A percentile compares a stretch with the other conserved stretches of the same genome.
Evolutionary conservation across 1,140 invertebrate genomes (phyloP).

Genomic region (Coelopa frigida): DNA sequence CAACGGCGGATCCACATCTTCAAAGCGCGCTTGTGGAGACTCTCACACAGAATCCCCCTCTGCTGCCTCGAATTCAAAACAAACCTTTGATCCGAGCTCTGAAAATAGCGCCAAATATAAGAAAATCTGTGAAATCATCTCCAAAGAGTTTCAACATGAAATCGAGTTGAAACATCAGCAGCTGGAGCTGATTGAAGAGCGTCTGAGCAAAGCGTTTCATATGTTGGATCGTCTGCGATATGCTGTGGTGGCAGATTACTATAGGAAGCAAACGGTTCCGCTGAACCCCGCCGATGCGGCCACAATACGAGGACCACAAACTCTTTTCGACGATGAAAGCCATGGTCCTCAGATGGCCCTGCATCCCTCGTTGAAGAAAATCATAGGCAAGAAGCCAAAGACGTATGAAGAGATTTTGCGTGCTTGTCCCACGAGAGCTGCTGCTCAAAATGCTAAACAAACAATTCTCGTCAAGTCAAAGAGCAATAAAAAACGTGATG

Average conservation of each 20-base stretch:
- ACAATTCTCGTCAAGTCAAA: conserved; percentile 33
- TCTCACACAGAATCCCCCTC: too few species aligned
- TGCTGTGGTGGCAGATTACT: conserved; percentile 59
- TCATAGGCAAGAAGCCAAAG: conserved; percentile 53
- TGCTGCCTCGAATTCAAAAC: too few species aligned
- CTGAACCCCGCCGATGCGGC: conserved; percentile 46
- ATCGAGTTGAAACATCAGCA: conserved; percentile 49
- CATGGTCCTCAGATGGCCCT: conserved; percentile 51
- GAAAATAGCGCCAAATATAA: too few species aligned
- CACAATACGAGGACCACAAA: conserved; percentile 34
- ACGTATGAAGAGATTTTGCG: conserved; percentile 45
- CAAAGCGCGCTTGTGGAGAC: too few species aligned
- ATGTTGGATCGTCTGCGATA: conserved; percentile 66
- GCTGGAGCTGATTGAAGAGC: conserved; percentile 51
- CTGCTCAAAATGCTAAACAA: conserved; percentile 44
- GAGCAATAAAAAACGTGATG: conserved; percentile 20
- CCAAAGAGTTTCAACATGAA: conserved; percentile 51
- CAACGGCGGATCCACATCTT: not conserved
- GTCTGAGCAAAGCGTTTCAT: conserved; percentile 53
- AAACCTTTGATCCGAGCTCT: too few species aligned
- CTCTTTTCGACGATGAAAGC: conserved; percentile 19
- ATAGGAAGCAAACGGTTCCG: conserved; percentile 55
- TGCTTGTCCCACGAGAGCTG: conserved; percentile 44
- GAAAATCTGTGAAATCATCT: conserved; percentile 46
- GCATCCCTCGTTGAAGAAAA: conserved; percentile 64